These are phyloP conservation scores for Ganaspis brasiliensis DNA, from an alignment of 2,888 invertebrate species.

Conservation along the genomic window DNA sequence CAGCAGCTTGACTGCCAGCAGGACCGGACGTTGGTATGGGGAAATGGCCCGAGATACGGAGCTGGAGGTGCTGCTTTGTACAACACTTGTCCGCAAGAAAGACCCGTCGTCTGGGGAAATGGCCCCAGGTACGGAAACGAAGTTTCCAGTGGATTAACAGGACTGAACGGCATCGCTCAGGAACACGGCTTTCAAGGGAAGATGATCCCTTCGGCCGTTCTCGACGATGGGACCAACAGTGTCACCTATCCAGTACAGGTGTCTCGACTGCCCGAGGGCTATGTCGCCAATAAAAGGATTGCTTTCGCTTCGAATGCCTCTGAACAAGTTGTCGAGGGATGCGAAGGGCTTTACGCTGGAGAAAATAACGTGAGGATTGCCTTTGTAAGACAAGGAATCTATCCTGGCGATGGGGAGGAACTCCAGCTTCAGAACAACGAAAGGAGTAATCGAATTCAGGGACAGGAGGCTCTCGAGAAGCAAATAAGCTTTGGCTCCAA, in stretches of 20 bases:
- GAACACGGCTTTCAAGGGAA: constrained; percentile 49
- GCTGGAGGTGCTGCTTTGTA: constrained; percentile 41
- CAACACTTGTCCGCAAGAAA: constrained; percentile 33
- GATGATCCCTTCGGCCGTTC: constrained; percentile 47
- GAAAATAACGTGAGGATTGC: constrained; percentile 46
- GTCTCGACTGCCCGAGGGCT: constrained; percentile 23
- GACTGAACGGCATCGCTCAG: constrained; percentile 37
- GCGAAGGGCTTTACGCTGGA: constrained; percentile 8
- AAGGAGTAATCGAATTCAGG: constrained; percentile 43
- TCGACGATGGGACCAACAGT: constrained; percentile 29
- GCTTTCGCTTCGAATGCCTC: not conserved
- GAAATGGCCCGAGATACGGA: constrained; percentile 33
- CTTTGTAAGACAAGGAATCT: constrained; percentile 37
- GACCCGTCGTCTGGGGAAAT: constrained; percentile 31
- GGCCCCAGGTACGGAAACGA: constrained; percentile 5
- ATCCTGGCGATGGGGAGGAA: constrained; percentile 36
- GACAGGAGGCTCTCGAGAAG: constrained; percentile 63
- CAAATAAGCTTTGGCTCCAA: constrained; percentile 51
- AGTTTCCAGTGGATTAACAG: constrained; percentile 31
- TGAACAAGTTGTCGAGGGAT: constrained; percentile 8
- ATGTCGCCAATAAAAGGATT: constrained; percentile 37
- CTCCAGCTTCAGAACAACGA: constrained; percentile 38
- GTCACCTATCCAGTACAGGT: constrained; percentile 35
- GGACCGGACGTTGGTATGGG: constrained; percentile 49
- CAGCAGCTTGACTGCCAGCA: constrained; percentile 43